Conservation (phyloP, 1,140 invertebrate genomes). For the Drosophila willistoni region DNA sequence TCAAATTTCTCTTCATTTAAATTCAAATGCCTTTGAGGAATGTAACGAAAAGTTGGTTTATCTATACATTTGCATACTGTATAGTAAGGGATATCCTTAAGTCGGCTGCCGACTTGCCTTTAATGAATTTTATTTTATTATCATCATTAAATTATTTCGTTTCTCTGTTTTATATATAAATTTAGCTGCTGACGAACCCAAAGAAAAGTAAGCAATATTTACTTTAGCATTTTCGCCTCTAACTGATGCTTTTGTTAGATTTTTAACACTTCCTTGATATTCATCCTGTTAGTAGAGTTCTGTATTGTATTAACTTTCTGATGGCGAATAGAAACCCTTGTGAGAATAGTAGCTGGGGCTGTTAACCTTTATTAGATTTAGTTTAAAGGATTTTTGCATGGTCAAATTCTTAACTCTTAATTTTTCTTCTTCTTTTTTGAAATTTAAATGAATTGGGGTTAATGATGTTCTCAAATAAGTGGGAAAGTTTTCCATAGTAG, state of each 20-base stretch:
- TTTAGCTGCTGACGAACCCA: constrained; percentile 91
- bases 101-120: not conserved
- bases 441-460: constrained; percentile 10
- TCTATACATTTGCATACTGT: too few relatives aligned
- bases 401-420: not conserved
- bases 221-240: not conserved
- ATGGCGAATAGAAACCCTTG: not conserved
- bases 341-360: not conserved
- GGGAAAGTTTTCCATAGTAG: constrained; percentile 51
- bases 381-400: constrained; percentile 17
- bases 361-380: not conserved
- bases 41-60: too few relatives aligned
- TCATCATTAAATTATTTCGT: not conserved
- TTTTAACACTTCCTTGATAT: not conserved
- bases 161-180: constrained; percentile 17
- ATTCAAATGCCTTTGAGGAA: too few relatives aligned
- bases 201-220: constrained; percentile 89
- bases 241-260: constrained; percentile 14
- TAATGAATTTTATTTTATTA: not conserved
- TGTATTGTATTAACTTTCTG: not conserved
- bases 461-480: constrained; percentile 40
- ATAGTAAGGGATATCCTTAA: not conserved
- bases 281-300: not conserved
- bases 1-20: too few relatives aligned
- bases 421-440: constrained; percentile 26